phyloP scores from a whole-genome alignment of 2,888 invertebrate genomes.

The Sipunculus nudus region DNA sequence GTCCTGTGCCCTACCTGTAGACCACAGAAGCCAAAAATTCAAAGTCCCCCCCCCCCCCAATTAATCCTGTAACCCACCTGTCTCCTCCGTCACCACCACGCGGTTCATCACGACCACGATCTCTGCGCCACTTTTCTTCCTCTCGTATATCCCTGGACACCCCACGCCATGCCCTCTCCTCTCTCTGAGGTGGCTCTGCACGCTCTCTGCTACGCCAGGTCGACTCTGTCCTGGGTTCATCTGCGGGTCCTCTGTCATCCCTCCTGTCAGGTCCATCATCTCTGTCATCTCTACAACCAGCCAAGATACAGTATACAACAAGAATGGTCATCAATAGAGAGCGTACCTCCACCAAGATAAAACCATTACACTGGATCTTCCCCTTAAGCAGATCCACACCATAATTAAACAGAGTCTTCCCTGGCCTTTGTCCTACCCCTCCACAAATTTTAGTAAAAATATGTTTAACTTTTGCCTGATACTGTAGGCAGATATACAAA shows the following conservation, averaged over 20 bases:
- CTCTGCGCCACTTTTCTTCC: too few species aligned
- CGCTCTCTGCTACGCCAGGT: too few species aligned
- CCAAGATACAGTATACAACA: background rate
- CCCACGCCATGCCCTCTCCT: background rate
- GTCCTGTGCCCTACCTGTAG: too few species aligned
- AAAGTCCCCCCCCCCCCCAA: too few species aligned
- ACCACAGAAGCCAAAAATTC: too few species aligned
- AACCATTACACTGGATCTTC: background rate
- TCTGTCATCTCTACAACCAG: background rate
- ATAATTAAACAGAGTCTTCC: background rate
- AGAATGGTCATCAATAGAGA: background rate
- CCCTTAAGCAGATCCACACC: background rate
- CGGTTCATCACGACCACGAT: too few species aligned
- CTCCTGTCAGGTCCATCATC: conserved; percentile 7
- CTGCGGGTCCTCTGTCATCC: conserved; percentile 17
- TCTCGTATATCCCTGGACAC: conserved; percentile 1
- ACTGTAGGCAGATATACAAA: too few species aligned
- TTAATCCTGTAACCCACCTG: too few species aligned
- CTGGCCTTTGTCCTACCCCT: background rate
- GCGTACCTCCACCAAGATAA: background rate
- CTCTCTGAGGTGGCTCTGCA: background rate
- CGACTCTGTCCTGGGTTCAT: too few species aligned
- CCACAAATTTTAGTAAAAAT: background rate
- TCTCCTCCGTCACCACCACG: too few species aligned
- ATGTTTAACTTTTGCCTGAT: too few species aligned